Evolutionary conservation across 1,140 invertebrate genomes (phyloP).

Genomic region (Leptonema lineaticorne): DNA sequence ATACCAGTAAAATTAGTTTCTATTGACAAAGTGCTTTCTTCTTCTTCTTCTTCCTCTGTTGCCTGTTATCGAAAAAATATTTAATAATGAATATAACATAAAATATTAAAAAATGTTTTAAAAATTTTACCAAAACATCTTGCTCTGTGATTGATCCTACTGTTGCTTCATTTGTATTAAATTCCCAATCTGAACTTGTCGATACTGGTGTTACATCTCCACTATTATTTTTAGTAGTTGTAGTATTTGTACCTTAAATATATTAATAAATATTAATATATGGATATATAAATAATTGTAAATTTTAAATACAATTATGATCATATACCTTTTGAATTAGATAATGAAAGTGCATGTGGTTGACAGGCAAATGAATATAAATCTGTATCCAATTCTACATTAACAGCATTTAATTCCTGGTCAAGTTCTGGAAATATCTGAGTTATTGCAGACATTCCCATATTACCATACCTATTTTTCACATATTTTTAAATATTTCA

Average conservation of each 20-base stretch:
- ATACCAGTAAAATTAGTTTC: constrained; percentile 46
- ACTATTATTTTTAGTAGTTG: constrained; percentile 50
- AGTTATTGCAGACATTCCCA: constrained; percentile 44
- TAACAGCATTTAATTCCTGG: constrained; percentile 60
- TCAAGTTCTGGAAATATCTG: constrained; percentile 61
- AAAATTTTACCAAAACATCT: constrained; percentile 52
- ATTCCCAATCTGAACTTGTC: constrained; percentile 58
- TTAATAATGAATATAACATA: neutral
- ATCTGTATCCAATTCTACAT: constrained; percentile 60
- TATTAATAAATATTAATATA: constrained; percentile 40
- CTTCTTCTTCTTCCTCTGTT: constrained; percentile 55
- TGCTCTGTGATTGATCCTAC: constrained; percentile 59
- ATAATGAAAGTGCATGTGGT: constrained; percentile 42
- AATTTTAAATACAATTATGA: neutral
- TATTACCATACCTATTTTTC: constrained; percentile 24
- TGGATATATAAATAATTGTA: neutral
- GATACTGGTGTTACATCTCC: constrained; percentile 63
- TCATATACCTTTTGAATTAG: constrained; percentile 30
- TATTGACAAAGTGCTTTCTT: constrained; percentile 57
- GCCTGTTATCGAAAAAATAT: constrained; percentile 43
- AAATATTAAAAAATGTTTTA: neutral
- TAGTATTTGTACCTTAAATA: constrained; percentile 9
- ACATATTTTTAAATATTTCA: neutral
- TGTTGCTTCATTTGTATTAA: constrained; percentile 60
- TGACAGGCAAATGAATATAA: constrained; percentile 47